Evolutionary conservation across 2,797 vertebrate genomes (phyloP), one percentile per base, ranked within the genome.

Genomic region (Schizopygopsis pylzovi): DNA sequence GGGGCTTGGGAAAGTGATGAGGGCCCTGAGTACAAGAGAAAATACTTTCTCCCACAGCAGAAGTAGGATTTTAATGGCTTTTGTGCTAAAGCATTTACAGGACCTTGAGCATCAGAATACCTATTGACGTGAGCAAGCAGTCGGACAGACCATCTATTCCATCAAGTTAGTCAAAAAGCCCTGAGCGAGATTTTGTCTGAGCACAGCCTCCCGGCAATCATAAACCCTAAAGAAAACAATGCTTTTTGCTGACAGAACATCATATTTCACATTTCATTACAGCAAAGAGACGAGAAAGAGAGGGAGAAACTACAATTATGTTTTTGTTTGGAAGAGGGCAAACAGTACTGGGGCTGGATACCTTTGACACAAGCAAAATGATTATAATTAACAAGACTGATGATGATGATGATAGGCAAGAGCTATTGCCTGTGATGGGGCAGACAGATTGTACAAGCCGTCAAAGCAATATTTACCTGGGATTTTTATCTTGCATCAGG

Each of bases 191-290:
- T 83, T 89, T 84, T 84, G 41, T 79, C 67, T 56, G 73, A 87
- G 41, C 83, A 71, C 25, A 39, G 67, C 78, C 86, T 87, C 84
- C 4, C 33, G 37, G 87, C 70, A 81, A 85, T 88, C 85, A 83
- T 88, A 89, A 84, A 89, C 65, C 86, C 82, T 85, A 80, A 83
- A 71, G 33, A 54, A 89, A 89, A 85, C 85, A 88, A 87, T 83
- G 80, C 84, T 88, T 79, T 84, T 63, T 88, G 71, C 33, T 82
- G 86, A 86, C 82, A 72, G 73, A 77, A 89, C 83, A 47, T 82
- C 84, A 86, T 82, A 84, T 81, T 89, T 89, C 84, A 89, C 79
- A 79, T 79, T 79, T 82, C 20, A 65, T 82, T 45, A 82, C n/a
- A 67, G 79, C 12, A 18, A 52, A 70, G 72, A 65, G 45, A 84